Conservation (phyloP, 1,140 invertebrate species). For the Lordiphosa stackelbergi region DNA sequence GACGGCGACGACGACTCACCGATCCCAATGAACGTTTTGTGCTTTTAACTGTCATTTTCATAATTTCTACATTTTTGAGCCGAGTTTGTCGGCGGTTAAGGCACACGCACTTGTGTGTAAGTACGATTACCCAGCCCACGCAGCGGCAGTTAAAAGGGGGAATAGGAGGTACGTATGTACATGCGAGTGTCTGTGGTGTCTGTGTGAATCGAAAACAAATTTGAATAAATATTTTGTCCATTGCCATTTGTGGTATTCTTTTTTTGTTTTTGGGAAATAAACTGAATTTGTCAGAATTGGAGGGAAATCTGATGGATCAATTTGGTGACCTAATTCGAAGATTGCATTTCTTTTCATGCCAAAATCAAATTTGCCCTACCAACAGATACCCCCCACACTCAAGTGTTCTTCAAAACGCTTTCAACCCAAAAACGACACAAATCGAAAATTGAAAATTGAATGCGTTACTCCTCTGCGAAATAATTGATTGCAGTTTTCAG, state of each 20-base stretch:
- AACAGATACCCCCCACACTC: too few species aligned
- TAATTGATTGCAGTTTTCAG: too few species aligned
- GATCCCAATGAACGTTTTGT: constrained; percentile 46
- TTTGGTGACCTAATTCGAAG: constrained; percentile 5
- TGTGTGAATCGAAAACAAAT: constrained; percentile 56
- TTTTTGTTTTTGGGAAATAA: constrained; percentile 33
- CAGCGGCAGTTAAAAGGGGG: constrained; percentile 4
- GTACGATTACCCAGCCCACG: constrained; percentile 67
- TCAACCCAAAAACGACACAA: too few species aligned
- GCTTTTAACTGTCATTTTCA: constrained; percentile 72
- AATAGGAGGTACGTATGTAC: constrained; percentile 17
- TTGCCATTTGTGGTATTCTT: constrained; percentile 71
- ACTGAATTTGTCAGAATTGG: constrained; percentile 6
- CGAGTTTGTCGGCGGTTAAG: constrained; percentile 30
- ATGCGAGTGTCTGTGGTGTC: constrained; percentile 16
- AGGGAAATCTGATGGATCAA: constrained; percentile 4
- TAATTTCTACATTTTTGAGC: constrained; percentile 65
- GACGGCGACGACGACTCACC: background rate
- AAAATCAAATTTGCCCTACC: too few species aligned
- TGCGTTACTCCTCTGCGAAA: too few species aligned
- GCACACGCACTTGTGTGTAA: constrained; percentile 49
- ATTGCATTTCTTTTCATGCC: background rate
- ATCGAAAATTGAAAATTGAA: too few species aligned
- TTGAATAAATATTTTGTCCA: constrained; percentile 74
- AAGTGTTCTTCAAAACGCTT: too few species aligned